Base-by-base conservation (phyloP, 1,140 invertebrate genomes). In the Euschistus heros region DNA sequence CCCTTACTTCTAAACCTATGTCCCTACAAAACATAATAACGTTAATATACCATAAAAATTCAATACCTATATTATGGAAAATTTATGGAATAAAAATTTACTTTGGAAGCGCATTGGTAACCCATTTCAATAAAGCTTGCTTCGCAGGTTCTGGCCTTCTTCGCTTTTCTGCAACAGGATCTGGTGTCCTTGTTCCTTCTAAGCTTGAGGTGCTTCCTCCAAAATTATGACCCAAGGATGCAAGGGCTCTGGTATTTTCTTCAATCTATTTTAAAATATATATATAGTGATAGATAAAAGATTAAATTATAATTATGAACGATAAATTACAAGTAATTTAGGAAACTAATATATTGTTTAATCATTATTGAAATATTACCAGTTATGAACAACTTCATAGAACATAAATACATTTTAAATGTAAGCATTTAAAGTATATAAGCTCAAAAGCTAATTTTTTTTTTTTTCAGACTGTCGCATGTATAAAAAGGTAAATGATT, bases 41-140 rank as follows among this genome's bases (percentile, higher is more conserved):
- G 17, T 50, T 20, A 22, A 50, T 20, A 50, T 20, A 13, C 5
- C 6, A 50, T 17, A 50, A 50, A 5, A 50, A 37, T 37, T 50
- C 6, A 20, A 2, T 20, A n/a, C 2, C 10, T 50, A 17, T 18
- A 6, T 47, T 5, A 47, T 47, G 15, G 46, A 15, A 18, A 50
- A n/a, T n/a, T n/a, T n/a, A n/a, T 18, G 10, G 5, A 50, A 20
- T 50, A 50, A 50, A 20, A 50, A 80, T 81, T 82, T 75, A 94
- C 92, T 92, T 91, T 72, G 92, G 91, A 70, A 97, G 78, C 26
- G 91, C 88, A 74, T 92, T 93, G 63, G 92, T 89, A 44, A 96
- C 94, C 95, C 95, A 98, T 71, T 92, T 88, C 57, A 98, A 76
- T 37, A 98, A 78, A 46, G 92, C 93, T 80, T 94, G 73, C 90